A percentile compares a stretch with the other conserved stretches of the same genome.
phyloP scores from a whole-genome alignment of 2,888 invertebrate species.

The Adelognathus sp. region DNA sequence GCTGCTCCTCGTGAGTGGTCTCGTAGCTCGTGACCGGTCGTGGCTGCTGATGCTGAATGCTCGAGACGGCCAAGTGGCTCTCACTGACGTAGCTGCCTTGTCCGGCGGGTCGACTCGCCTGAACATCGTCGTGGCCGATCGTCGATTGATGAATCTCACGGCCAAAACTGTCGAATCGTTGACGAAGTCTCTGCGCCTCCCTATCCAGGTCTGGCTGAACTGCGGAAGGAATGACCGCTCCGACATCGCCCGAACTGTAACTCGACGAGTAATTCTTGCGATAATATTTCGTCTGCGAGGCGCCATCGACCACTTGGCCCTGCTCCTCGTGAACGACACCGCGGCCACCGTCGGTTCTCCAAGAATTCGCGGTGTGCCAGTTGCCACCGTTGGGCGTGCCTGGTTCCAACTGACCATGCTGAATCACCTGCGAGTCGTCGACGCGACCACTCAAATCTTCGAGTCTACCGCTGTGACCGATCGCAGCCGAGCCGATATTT shows the following conservation, averaged over 20 bases:
- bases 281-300: conserved; percentile 69
- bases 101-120: neutral
- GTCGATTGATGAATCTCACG: conserved; percentile 48
- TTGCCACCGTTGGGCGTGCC: conserved; percentile 37
- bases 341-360: conserved; percentile 52
- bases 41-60: neutral
- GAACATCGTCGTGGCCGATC: neutral
- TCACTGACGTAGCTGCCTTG: conserved; percentile 19
- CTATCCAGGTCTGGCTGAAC: conserved; percentile 43
- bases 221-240: conserved; percentile 38
- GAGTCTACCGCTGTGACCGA: conserved; percentile 58
- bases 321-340: conserved; percentile 60
- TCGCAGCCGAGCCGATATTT: neutral
- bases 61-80: neutral
- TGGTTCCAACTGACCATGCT: neutral
- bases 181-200: conserved; percentile 53
- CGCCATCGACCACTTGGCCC: conserved; percentile 63
- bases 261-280: conserved; percentile 73
- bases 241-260: conserved; percentile 60
- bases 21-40: neutral
- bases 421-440: conserved; percentile 10
- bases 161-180: conserved; percentile 58
- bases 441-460: conserved; percentile 67
- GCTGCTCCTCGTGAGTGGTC: neutral
- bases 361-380: conserved; percentile 57